phyloP scores from a whole-genome alignment of 2,113 vertebrate genomes.

The Hippocampus comes region DNA sequence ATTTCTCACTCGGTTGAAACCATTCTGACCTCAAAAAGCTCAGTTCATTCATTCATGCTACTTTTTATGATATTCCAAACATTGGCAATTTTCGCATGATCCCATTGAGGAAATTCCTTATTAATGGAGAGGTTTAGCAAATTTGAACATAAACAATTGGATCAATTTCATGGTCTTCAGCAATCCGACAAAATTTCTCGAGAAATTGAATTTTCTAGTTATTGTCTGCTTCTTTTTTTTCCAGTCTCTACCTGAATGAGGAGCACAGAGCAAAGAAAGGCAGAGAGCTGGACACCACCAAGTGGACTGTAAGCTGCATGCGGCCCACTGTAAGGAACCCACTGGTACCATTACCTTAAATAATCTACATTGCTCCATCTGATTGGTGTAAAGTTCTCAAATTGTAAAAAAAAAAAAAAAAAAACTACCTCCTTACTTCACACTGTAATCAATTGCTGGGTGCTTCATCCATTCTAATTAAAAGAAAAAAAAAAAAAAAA shows the following conservation, averaged over 20 bases:
- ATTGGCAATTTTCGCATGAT: background rate
- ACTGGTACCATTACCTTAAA: background rate
- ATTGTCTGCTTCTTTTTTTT: background rate
- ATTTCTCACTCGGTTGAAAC: too few relatives aligned
- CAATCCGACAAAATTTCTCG: background rate
- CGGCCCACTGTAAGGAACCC: slow-evolving; percentile 71
- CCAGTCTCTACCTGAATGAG: slow-evolving; percentile 83
- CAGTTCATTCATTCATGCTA: too few relatives aligned
- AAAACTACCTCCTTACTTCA: background rate
- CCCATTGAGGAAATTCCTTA: background rate
- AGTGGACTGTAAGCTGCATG: slow-evolving; percentile 82
- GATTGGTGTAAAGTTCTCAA: too few relatives aligned
- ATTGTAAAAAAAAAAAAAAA: too few relatives aligned
- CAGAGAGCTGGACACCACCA: slow-evolving; percentile 74
- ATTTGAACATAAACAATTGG: too few relatives aligned
- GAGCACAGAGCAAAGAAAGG: slow-evolving; percentile 84
- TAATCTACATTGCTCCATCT: too few relatives aligned
- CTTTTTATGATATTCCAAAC: background rate
- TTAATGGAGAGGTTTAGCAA: background rate
- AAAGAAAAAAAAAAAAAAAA: too few relatives aligned
- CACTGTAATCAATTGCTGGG: background rate
- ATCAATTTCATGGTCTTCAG: background rate
- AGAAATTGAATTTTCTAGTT: background rate
- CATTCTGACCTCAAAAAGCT: too few relatives aligned
- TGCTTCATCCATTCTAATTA: too few relatives aligned